Evolutionary conservation across 2,888 invertebrate genomes (phyloP), one percentile per base, ranked within the genome.

Genomic region (Oscheius onirici): DNA sequence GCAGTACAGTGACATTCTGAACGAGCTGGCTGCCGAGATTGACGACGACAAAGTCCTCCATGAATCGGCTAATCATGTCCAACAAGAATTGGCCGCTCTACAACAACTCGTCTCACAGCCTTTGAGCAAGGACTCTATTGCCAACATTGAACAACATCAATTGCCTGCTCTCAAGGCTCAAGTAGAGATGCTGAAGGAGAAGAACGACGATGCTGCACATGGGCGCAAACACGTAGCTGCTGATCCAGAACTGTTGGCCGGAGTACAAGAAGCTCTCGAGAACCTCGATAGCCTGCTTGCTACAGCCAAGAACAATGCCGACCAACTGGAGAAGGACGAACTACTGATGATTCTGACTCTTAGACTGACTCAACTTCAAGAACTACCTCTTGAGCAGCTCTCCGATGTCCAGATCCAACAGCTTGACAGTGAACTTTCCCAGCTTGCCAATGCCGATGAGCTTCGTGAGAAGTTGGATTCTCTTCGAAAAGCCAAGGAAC

Each of bases 1-100:
- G 43, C 79, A 82, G 44, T 80, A 75, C 70, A 80, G 78, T 51
- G 79, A 82, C 55, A 72, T 75, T n/a, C 72, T 78, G 43, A 71
- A 67, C 57, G 78, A 76, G 28, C 41, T 80, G 49, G 68, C 52
- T 55, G 67, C 71, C 20, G 80, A 80, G 46, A 69, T 78, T 54
- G 73, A 76, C 24, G 78, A 78, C 57, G 78, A 80, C 49, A 69
- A 76, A 54, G 72, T 79, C 61, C 67, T 80, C 40, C 69, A 65
- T 54, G 77, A 82, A 17, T 77, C 78, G 13, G 69, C 73, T 44
- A 72, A 74, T 44, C 78, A 78, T 57, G 71, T 82, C 51, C 58
- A 71, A 26, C 69, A 78, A 28, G 79, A 81, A 67, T 65, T 76
- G 40, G 76, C 69, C 3, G 69, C 43, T 54, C 65, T 75, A 13